Evolutionary conservation across 2,113 vertebrate genomes (phyloP).

Genomic region (Rynchops niger): DNA sequence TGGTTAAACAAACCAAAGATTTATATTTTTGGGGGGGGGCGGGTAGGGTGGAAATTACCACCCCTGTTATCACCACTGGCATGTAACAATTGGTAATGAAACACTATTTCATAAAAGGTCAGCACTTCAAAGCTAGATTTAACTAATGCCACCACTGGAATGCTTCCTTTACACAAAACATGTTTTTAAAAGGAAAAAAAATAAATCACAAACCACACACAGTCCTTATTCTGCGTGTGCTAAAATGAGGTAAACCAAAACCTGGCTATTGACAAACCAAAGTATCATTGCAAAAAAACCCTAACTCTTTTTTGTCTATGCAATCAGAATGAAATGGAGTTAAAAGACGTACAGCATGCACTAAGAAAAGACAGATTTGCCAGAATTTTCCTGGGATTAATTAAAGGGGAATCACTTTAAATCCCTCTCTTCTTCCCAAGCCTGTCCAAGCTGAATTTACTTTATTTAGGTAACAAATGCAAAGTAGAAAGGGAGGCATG

Average conservation of each 20-base stretch:
- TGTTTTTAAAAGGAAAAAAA: background rate
- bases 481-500: background rate
- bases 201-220: background rate
- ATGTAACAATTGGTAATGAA: background rate
- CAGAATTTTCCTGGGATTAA: constrained; percentile 32
- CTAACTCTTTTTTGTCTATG: background rate
- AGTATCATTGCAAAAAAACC: background rate
- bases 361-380: background rate
- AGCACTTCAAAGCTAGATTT: constrained; percentile 18
- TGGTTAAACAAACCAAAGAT: constrained; percentile 11
- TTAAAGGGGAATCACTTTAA: background rate
- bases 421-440: background rate
- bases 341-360: background rate
- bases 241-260: background rate
- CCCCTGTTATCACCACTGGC: background rate
- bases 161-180: background rate
- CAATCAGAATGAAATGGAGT: background rate
- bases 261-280: background rate
- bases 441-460: background rate
- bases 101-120: constrained; percentile 4
- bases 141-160: background rate
- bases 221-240: background rate
- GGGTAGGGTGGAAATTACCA: background rate
- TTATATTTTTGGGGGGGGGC: background rate
- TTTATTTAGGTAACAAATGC: background rate